These are phyloP conservation scores for Rhopalosiphum nymphaeae DNA, from an alignment of 2,888 invertebrate genomes.

Conservation along the genomic window DNA sequence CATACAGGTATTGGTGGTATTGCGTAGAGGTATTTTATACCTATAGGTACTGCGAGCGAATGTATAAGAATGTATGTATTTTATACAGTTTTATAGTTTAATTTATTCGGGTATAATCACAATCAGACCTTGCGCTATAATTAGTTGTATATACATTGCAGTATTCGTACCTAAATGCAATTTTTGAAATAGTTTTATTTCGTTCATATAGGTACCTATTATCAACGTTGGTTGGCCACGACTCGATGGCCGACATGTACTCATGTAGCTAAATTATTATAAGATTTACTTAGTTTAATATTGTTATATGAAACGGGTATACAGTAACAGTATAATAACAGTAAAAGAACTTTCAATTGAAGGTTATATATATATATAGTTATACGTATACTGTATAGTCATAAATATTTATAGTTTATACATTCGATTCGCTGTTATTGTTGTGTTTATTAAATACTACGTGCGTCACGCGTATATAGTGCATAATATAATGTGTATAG, in stretches of 20 bases:
- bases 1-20: background rate
- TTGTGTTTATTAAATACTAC: background rate
- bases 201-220: background rate
- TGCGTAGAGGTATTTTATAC: conserved; percentile 6
- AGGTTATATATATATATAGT: background rate
- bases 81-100: background rate
- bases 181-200: background rate
- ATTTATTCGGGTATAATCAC: conserved; percentile 2
- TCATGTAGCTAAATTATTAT: background rate
- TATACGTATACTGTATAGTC: background rate
- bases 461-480: background rate
- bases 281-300: background rate
- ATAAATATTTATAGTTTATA: background rate
- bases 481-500: background rate
- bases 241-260: no score
- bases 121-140: background rate
- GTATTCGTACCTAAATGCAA: background rate
- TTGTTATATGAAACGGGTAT: background rate
- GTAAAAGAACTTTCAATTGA: background rate
- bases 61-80: background rate
- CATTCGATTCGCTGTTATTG: background rate
- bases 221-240: background rate
- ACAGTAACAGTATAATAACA: background rate
- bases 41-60: background rate
- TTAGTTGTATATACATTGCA: background rate